These are phyloP conservation scores for Clostera curtula DNA, from an alignment of 2,888 invertebrate genomes.

Conservation along the genomic window DNA sequence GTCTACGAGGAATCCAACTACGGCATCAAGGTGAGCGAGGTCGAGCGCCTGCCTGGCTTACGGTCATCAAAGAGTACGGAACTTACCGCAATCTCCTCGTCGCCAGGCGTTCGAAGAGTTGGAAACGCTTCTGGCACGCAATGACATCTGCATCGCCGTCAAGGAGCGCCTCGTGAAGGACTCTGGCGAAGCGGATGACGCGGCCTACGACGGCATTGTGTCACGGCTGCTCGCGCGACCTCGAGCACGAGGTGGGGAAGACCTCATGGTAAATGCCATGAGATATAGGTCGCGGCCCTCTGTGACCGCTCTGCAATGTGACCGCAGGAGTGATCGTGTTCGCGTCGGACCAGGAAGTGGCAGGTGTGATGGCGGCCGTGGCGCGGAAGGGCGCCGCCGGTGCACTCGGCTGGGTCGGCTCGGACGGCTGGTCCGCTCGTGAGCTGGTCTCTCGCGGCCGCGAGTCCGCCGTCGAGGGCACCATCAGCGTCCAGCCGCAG, in stretches of 20 bases:
- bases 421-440: constrained; percentile 96
- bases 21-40: constrained; percentile 92
- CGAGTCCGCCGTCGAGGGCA: constrained; percentile 84
- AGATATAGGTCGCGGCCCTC: too few species aligned
- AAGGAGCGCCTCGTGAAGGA: constrained; percentile 96
- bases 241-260: constrained; percentile 84
- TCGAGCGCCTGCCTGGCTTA: too few species aligned
- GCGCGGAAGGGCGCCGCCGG: constrained; percentile 87
- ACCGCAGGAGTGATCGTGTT: constrained; percentile 92
- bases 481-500: constrained; percentile 94
- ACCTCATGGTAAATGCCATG: too few species aligned
- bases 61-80: too few species aligned
- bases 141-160: constrained; percentile 93
- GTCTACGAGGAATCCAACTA: constrained; percentile 97
- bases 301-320: too few species aligned
- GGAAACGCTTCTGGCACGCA: constrained; percentile 86
- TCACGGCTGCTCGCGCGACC: constrained; percentile 86
- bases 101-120: constrained; percentile 96
- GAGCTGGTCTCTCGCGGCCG: constrained; percentile 89
- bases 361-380: constrained; percentile 94
- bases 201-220: constrained; percentile 90
- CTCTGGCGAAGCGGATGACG: constrained; percentile 93
- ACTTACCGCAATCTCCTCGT: too few species aligned
- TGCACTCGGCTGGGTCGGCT: constrained; percentile 95
- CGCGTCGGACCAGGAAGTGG: constrained; percentile 97